Evolutionary conservation across 2,113 vertebrate genomes (phyloP).

Genomic region (Lanius collurio): DNA sequence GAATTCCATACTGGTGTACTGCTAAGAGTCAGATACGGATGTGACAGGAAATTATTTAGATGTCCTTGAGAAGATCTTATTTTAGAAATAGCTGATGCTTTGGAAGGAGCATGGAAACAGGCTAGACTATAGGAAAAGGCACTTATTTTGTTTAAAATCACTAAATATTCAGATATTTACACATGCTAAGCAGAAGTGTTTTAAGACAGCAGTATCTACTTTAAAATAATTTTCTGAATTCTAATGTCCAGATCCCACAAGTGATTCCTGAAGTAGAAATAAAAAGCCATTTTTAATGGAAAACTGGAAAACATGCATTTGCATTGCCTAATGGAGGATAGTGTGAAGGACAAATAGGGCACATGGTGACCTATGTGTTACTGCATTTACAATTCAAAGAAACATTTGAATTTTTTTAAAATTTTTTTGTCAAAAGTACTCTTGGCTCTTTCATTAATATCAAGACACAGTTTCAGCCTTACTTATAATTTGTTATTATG

Average conservation of each 20-base stretch:
- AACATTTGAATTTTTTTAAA: rapidly evolving
- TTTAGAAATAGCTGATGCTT: slow-evolving; percentile 46
- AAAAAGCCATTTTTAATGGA: neutral
- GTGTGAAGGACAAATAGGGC: neutral
- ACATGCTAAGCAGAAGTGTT: neutral
- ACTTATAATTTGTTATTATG: neutral
- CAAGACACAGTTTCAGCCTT: neutral
- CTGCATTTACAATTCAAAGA: neutral
- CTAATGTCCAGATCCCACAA: neutral
- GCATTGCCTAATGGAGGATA: neutral
- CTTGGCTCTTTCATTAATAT: neutral
- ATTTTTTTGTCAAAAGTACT: neutral
- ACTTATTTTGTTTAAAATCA: neutral
- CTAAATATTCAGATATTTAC: neutral
- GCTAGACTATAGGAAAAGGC: neutral
- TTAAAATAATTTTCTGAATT: neutral
- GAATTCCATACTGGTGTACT: slow-evolving; percentile 58
- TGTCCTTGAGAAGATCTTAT: slow-evolving; percentile 54
- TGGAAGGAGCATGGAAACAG: neutral
- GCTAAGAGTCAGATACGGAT: slow-evolving; percentile 51
- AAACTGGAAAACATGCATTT: neutral
- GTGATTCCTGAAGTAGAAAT: neutral
- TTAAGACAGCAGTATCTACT: neutral
- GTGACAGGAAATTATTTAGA: slow-evolving; percentile 61
- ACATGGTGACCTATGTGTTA: neutral